Conservation (phyloP, 2,888 invertebrate species). For the Cyclophora albipunctata region DNA sequence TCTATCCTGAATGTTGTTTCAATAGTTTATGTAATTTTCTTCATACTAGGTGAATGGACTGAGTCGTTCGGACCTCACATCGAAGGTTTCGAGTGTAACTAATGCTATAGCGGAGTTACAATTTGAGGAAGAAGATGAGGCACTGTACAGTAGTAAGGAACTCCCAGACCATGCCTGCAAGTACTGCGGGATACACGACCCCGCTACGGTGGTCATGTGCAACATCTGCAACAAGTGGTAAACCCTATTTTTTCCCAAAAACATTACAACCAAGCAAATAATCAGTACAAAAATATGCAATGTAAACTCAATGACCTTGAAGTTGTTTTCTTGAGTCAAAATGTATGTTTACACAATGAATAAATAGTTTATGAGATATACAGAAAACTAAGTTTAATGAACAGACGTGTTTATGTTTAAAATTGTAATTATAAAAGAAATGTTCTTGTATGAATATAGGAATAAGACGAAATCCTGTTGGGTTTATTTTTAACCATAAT, state of each 20-base stretch:
- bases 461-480: too few species aligned
- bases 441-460: too few species aligned
- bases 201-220: conserved; percentile 97
- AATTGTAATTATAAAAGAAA: too few species aligned
- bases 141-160: conserved; percentile 88
- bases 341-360: background rate
- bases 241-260: conserved; percentile 19
- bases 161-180: conserved; percentile 98
- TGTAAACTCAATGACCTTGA: conserved; percentile 3
- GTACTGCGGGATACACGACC: conserved; percentile 99
- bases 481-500: too few species aligned
- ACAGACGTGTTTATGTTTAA: too few species aligned
- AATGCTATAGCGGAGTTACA: conserved; percentile 90
- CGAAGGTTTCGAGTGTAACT: conserved; percentile 80
- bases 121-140: conserved; percentile 97
- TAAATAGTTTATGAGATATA: too few species aligned
- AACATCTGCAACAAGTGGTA: conserved; percentile 98
- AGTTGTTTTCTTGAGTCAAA: background rate
- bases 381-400: too few species aligned
- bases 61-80: conserved; percentile 74
- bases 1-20: conserved; percentile 1
- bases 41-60: conserved; percentile 81
- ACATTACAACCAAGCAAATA: background rate
- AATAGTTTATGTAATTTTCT: conserved; percentile 3
- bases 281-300: conserved; percentile 4